Evolutionary conservation across 2,113 vertebrate species (phyloP).

Genomic region (Tachysurus fulvidraco): DNA sequence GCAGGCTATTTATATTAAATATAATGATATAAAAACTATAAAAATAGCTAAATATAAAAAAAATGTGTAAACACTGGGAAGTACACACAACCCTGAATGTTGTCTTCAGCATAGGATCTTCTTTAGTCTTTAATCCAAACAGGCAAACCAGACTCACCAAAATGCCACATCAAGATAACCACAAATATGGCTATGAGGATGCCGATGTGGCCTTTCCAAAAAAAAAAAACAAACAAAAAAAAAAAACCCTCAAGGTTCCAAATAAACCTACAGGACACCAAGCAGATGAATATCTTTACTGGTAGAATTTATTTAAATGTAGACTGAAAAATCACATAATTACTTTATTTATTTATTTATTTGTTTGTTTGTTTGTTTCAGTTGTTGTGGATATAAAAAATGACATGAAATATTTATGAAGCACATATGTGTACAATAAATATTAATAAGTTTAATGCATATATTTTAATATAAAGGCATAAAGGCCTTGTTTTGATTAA

Average conservation of each 20-base stretch:
- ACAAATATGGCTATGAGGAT: slow-evolving; percentile 46
- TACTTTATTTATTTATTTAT: too few relatives aligned
- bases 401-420: not conserved
- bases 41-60: not conserved
- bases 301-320: not conserved
- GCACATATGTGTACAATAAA: not conserved
- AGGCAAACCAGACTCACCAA: slow-evolving; percentile 24
- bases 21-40: not conserved
- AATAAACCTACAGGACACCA: slow-evolving; percentile 35
- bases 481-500: not conserved
- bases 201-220: slow-evolving; percentile 9
- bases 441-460: not conserved
- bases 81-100: not conserved
- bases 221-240: slow-evolving; percentile 2
- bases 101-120: slow-evolving; percentile 12
- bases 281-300: not conserved
- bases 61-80: not conserved
- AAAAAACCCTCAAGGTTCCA: not conserved
- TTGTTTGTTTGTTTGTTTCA: too few relatives aligned
- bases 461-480: not conserved
- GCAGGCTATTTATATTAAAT: not conserved
- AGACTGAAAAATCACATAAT: too few relatives aligned
- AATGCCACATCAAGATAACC: slow-evolving; percentile 46
- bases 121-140: slow-evolving; percentile 42
- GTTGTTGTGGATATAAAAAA: not conserved